Evolutionary conservation across 2,797 vertebrate genomes (phyloP), one percentile per base, ranked within the genome.

Genomic region (Bovichtus diacanthus): DNA sequence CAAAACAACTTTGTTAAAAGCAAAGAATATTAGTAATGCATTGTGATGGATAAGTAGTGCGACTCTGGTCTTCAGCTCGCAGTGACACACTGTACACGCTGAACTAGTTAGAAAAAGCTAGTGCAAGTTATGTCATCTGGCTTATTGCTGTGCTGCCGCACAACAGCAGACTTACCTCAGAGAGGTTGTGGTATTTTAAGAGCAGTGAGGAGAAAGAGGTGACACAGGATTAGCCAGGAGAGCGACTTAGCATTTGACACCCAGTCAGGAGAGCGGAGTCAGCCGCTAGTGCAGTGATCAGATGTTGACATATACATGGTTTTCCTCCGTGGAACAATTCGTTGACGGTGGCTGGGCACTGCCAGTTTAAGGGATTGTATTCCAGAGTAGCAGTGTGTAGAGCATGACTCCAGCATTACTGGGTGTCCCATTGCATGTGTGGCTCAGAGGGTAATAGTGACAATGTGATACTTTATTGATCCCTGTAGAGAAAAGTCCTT

Each of bases 141-240:
- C 55, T 88, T 70, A 66, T 39, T 44, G 12, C 60, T n/a, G 60
- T 60, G 70, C 74, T 70, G 74, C 78, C 39, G 50, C 34, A 43
- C 54, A 76, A 71, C 78, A 71, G 77, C 76, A 82, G 85, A 74
- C 83, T 82, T 76, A 82, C 73, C 85, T 80, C 74, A 46, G 70
- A 82, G 64, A 77, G 72, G 80, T 80, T 69, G 83, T 60, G 84
- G 87, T 93, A 93, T 93, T 93, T 91, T 92, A 89, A 88, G 91
- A 90, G 70, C 86, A 81, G 82, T 1, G 67, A 85, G 84, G 85
- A 88, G 83, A 88, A 87, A 83, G 77, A 87, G 87, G 88, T 88
- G 83, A 88, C 83, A 77, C 18, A 3, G 87, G 91, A 92, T 93
- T 92, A 94, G 84, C 75, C 84, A n/a, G 13, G 44, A 85, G 72